These are phyloP conservation scores for Pituophis catenifer DNA, from an alignment of 2,113 vertebrate species.

Conservation along the genomic window DNA sequence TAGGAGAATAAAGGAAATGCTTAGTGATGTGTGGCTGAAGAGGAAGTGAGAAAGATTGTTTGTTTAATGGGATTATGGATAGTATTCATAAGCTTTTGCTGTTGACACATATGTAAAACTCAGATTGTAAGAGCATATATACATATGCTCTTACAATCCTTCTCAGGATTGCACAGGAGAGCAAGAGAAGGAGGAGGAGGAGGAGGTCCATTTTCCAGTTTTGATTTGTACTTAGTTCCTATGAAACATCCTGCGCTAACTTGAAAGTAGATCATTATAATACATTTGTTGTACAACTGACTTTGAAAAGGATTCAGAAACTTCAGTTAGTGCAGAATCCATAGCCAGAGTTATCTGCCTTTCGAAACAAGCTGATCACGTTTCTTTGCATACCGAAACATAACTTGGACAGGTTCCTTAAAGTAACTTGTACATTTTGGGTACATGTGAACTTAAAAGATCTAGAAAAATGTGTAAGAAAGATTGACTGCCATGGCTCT, in stretches of 20 bases:
- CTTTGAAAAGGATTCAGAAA: not conserved
- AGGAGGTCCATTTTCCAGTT: not conserved
- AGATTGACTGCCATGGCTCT: conserved; percentile 21
- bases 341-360: not conserved
- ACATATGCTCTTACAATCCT: not conserved
- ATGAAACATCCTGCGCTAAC: not conserved
- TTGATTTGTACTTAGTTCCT: not conserved
- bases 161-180: no score
- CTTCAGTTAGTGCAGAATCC: not conserved
- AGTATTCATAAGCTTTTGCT: not conserved
- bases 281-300: not conserved
- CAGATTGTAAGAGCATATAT: not conserved
- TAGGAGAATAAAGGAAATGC: not conserved
- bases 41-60: not conserved
- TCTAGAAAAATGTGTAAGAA: conserved; percentile 29
- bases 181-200: no score
- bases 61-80: not conserved
- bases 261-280: not conserved
- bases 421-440: not conserved
- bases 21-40: not conserved
- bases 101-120: not conserved
- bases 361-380: not conserved
- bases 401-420: not conserved
- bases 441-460: not conserved
- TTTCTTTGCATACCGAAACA: not conserved